phyloP scores from a whole-genome alignment of 1,140 invertebrate species.

The Phortica variegata region DNA sequence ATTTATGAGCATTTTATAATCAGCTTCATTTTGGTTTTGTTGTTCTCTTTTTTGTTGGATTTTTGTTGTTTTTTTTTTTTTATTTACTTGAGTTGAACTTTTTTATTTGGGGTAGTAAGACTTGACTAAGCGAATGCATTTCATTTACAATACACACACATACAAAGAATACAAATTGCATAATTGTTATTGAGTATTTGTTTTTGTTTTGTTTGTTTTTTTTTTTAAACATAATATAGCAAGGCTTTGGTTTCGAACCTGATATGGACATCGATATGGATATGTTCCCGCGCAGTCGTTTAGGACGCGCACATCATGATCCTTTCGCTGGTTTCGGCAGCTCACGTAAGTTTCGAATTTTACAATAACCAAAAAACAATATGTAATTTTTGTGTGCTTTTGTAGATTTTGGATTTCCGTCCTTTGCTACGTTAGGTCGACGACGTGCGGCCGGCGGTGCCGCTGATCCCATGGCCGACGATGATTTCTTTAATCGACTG shows the following conservation, averaged over 20 bases:
- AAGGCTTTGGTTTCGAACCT: slow-evolving; percentile 52
- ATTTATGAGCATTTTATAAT: too few species aligned
- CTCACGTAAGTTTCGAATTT: slow-evolving; percentile 60
- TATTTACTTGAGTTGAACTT: too few species aligned
- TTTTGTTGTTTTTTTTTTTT: neutral
- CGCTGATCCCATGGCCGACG: slow-evolving; percentile 37
- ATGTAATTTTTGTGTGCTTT: slow-evolving; percentile 54
- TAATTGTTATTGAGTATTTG: too few species aligned
- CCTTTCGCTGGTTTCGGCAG: slow-evolving; percentile 59
- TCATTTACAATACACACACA: too few species aligned
- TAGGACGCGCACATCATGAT: slow-evolving; percentile 59
- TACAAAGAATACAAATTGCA: too few species aligned
- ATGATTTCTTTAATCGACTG: slow-evolving; percentile 63
- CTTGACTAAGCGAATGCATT: too few species aligned
- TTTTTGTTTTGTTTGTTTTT: slow-evolving; percentile 4
- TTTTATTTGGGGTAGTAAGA: too few species aligned
- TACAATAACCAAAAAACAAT: slow-evolving; percentile 42
- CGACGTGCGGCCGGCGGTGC: slow-evolving; percentile 39
- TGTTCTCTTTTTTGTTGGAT: neutral
- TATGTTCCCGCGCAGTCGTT: slow-evolving; percentile 46
- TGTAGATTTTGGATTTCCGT: slow-evolving; percentile 54
- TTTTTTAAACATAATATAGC: too few species aligned
- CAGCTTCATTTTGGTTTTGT: too few species aligned
- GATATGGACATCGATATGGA: slow-evolving; percentile 53
- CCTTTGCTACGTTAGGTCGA: slow-evolving; percentile 45